Conservation (phyloP, 2,888 invertebrate genomes). For the Dendrolimus houi region DNA sequence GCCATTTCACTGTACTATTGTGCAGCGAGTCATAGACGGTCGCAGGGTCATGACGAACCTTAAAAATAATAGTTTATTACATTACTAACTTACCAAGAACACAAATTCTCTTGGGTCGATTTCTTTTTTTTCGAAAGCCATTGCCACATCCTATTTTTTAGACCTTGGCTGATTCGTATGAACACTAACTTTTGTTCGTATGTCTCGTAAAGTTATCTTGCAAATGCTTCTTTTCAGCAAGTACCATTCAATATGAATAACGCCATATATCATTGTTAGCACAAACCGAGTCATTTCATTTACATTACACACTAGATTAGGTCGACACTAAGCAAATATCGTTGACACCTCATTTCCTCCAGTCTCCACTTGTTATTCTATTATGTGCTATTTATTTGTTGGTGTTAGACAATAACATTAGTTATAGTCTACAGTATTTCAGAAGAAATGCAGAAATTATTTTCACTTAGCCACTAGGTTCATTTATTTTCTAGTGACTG, state of each 20-base stretch:
- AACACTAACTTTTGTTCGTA: constrained; percentile 34
- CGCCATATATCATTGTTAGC: constrained; percentile 44
- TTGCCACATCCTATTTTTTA: constrained; percentile 31
- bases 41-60: no score
- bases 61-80: no score
- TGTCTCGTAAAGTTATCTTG: constrained; percentile 42
- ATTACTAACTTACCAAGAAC: constrained; percentile 30
- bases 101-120: constrained; percentile 33
- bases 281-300: constrained; percentile 36
- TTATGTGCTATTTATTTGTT: constrained; percentile 11
- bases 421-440: not conserved
- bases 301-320: constrained; percentile 54
- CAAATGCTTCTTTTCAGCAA: constrained; percentile 35
- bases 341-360: constrained; percentile 62
- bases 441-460: not conserved
- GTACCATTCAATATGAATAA: constrained; percentile 42
- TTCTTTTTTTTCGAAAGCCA: constrained; percentile 38
- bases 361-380: constrained; percentile 20
- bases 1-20: no score
- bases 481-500: no score
- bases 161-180: constrained; percentile 24
- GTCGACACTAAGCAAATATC: constrained; percentile 52
- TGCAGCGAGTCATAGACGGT: no score
- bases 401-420: constrained; percentile 1
- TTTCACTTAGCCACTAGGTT: no score